Base-by-base conservation (phyloP, 2,113 vertebrate genomes). In the Microcebus jonahi region DNA sequence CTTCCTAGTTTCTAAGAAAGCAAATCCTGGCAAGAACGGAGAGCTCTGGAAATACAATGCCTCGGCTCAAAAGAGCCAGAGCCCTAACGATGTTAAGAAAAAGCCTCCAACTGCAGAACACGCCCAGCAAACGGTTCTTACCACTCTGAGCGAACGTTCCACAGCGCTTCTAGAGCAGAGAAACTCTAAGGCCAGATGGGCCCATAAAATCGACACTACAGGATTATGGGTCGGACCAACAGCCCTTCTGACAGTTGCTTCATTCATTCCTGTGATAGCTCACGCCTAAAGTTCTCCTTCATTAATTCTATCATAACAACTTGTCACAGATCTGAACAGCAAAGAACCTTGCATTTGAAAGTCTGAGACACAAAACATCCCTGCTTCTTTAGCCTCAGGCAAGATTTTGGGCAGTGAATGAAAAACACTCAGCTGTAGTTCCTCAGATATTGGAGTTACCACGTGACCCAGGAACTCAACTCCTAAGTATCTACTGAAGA, bases 1-100 rank as follows among this genome's bases (percentile, higher is more conserved):
- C 67, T 88, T n/a, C 87, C 65, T 55, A 0, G 1, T 81, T 94
- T 88, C 94, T 31, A 27, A 77, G 94, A 96, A 89, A 71, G 84
- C 94, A 48, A 34, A 70, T 20, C 34, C 80, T 53, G 36, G 95
- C 90, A 18, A 31, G 68, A 53, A 57, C 1, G 5, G 39, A 85
- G 27, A 42, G 10, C 45, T 68, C 36, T 9, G 42, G 73, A 77
- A 90, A 63, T 21, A 50, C 48, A 73, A 21, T 0, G 34, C n/a
- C 70, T 10, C 14, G 25, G 34, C 31, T 55, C 88, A 29, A 4
- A 77, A 48, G 12, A n/a, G 87, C 57, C 2, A 7, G 31, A 2
- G 76, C 20, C 59, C 61, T 34, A 11, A 27, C 21, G 20, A 45
- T 2, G 7, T 11, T 70, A 21, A 12, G 57, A 42, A 55, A 55